Evolutionary conservation across 2,797 vertebrate genomes (phyloP).

Genomic region (Melanitta fusca): DNA sequence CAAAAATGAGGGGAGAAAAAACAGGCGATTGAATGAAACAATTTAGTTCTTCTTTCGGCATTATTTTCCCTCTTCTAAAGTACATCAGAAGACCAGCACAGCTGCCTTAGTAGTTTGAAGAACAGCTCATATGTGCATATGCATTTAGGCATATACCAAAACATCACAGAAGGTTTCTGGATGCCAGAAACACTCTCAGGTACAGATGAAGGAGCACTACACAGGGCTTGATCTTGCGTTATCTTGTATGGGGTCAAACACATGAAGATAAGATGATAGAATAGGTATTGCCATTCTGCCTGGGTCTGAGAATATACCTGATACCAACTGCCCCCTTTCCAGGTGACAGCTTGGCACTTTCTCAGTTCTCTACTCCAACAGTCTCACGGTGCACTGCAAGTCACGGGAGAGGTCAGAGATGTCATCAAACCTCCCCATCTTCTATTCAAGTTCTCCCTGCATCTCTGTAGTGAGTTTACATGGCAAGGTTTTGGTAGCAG

Average conservation of each 20-base stretch:
- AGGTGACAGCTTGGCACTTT: not conserved
- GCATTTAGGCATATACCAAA: not conserved
- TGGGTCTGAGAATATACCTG: not conserved
- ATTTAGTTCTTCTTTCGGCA: not conserved
- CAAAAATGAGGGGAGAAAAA: not conserved
- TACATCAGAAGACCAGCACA: not conserved
- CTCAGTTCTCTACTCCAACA: not conserved
- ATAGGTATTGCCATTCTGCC: not conserved
- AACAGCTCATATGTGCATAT: accelerated
- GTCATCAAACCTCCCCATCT: not conserved
- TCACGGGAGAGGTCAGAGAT: not conserved
- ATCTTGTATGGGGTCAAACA: not conserved
- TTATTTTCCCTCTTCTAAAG: not conserved
- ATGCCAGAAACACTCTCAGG: accelerated
- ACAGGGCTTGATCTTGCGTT: accelerated
- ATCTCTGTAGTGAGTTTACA: not conserved
- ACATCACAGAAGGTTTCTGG: not conserved
- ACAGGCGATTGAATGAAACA: not conserved
- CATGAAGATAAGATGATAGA: not conserved
- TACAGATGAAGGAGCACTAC: not conserved
- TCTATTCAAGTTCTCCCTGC: not conserved
- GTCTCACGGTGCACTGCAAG: not conserved
- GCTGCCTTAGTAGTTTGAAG: not conserved
- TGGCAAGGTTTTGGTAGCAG: too few relatives aligned
- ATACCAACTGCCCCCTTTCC: not conserved